Evolutionary conservation across 1,140 invertebrate genomes (phyloP).

Genomic region (Homalodisca vitripennis): DNA sequence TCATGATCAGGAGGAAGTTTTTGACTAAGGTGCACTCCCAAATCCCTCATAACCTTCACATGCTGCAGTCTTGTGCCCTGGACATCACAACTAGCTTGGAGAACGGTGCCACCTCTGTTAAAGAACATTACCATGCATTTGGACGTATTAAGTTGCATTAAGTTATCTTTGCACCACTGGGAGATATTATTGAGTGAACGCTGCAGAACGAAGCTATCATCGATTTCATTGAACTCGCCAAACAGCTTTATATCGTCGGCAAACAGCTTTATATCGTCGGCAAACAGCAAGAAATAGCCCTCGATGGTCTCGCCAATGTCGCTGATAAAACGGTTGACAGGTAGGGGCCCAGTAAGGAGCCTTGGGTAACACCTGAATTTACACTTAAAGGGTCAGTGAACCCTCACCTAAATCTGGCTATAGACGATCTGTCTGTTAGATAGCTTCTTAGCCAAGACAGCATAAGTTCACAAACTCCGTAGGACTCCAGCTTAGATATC

Average conservation of each 20-base stretch:
- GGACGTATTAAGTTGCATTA: background rate
- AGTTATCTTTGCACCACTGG: background rate
- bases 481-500: background rate
- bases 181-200: background rate
- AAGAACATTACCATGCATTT: background rate
- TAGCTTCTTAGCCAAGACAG: background rate
- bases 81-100: background rate
- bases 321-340: background rate
- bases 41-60: background rate
- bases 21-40: too few relatives aligned
- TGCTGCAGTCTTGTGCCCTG: background rate
- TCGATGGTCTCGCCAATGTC: background rate
- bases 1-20: too few relatives aligned
- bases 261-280: background rate
- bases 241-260: too few relatives aligned
- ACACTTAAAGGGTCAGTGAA: background rate
- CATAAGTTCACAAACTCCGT: background rate
- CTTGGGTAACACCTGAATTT: too few relatives aligned
- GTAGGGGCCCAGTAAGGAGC: too few relatives aligned
- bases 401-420: background rate
- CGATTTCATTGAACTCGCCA: background rate
- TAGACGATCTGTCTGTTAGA: background rate
- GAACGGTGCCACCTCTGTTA: background rate
- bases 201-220: background rate
- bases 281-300: background rate